These are phyloP conservation scores for Myotis lucifugus DNA, from an alignment of 2,113 vertebrate genomes.

Conservation along the genomic window DNA sequence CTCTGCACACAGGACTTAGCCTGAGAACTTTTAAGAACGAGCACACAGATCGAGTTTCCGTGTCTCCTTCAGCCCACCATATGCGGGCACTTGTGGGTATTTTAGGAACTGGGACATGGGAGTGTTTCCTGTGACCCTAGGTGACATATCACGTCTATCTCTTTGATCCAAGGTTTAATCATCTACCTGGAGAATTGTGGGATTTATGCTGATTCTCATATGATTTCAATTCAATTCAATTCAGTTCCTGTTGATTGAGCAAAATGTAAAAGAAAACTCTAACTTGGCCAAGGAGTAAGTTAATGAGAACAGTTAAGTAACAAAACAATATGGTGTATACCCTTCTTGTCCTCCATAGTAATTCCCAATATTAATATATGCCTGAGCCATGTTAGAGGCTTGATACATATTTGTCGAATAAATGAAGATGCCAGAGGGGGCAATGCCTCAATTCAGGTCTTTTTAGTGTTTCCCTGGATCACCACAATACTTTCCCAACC, in stretches of 20 bases:
- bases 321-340: neutral
- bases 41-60: neutral
- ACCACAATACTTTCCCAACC: neutral
- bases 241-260: neutral
- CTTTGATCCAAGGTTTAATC: neutral
- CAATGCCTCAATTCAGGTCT: neutral
- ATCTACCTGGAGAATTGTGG: neutral
- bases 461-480: neutral
- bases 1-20: neutral
- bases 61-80: neutral
- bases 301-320: neutral
- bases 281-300: neutral
- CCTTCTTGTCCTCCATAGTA: neutral
- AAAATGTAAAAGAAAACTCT: conserved; percentile 6
- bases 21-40: neutral
- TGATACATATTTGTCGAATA: neutral
- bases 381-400: neutral
- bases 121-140: neutral
- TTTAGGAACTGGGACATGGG: neutral
- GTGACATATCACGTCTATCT: neutral
- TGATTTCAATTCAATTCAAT: neutral
- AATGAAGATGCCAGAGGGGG: neutral
- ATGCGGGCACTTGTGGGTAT: neutral
- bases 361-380: neutral
- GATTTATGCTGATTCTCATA: neutral